These are phyloP conservation scores for Phalera bucephala DNA, from an alignment of 2,888 invertebrate genomes.

Conservation along the genomic window DNA sequence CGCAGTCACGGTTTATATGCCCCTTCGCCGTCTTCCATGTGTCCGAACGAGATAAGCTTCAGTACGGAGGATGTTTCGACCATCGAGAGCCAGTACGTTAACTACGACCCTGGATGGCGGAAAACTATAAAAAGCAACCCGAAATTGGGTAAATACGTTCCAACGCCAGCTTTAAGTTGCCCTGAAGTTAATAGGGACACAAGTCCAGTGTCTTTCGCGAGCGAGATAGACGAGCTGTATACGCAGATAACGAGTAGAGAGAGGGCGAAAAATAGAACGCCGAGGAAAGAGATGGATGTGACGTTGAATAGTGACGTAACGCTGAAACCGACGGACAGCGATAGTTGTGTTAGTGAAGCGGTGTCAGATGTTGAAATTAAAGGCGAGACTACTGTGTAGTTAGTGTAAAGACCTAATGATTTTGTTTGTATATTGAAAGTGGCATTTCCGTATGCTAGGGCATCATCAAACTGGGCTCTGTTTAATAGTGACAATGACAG, in stretches of 20 bases:
- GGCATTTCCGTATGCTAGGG: conserved; percentile 7
- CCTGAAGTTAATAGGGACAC: conserved; percentile 72
- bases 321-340: conserved; percentile 73
- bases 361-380: conserved; percentile 63
- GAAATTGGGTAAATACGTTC: conserved; percentile 67
- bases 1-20: conserved; percentile 85
- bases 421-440: conserved; percentile 12
- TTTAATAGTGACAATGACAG: too few relatives aligned
- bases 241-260: conserved; percentile 85
- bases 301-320: conserved; percentile 74
- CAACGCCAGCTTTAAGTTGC: conserved; percentile 70
- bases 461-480: too few relatives aligned
- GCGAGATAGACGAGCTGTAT: conserved; percentile 87
- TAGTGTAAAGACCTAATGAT: conserved; percentile 10
- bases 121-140: conserved; percentile 70
- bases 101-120: conserved; percentile 81
- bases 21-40: conserved; percentile 82
- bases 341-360: conserved; percentile 77
- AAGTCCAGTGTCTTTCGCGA: conserved; percentile 72
- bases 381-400: conserved; percentile 68
- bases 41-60: conserved; percentile 76
- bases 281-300: conserved; percentile 60
- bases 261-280: conserved; percentile 57
- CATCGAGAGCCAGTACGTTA: conserved; percentile 80
- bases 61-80: conserved; percentile 77